phyloP scores from a whole-genome alignment of 53 echinoderm and acorn worm species.

The Echinometra lucunter region DNA sequence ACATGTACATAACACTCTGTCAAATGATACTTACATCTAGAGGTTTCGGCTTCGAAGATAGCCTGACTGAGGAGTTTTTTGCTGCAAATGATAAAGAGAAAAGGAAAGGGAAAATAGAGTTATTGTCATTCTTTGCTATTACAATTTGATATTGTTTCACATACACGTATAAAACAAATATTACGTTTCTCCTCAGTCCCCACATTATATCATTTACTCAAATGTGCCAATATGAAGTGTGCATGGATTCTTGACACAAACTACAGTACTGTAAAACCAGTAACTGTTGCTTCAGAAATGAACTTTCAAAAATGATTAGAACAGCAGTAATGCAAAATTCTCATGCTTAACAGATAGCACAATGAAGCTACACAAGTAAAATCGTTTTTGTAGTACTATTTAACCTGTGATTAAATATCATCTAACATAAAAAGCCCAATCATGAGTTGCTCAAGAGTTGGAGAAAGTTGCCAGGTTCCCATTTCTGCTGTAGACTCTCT shows the following conservation, averaged over 20 bases:
- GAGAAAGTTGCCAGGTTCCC: background rate
- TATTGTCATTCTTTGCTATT: background rate
- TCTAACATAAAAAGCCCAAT: background rate
- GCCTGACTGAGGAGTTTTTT: constrained; percentile 51
- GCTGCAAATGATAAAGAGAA: constrained; percentile 35
- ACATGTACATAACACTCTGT: background rate
- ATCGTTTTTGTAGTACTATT: background rate
- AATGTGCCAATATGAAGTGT: background rate
- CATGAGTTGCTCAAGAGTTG: background rate
- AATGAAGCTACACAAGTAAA: too few relatives aligned
- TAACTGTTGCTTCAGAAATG: too few relatives aligned
- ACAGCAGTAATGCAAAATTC: too few relatives aligned
- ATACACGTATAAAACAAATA: too few relatives aligned
- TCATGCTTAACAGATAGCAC: too few relatives aligned
- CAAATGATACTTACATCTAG: constrained; percentile 58
- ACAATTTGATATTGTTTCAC: too few relatives aligned
- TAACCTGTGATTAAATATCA: background rate
- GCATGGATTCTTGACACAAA: background rate
- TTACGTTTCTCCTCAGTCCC: too few relatives aligned
- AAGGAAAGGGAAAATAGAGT: background rate
- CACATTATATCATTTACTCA: too few relatives aligned
- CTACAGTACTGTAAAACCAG: too few relatives aligned
- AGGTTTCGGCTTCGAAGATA: constrained; percentile 27
- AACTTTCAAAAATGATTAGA: too few relatives aligned
- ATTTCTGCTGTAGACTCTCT: background rate